phyloP scores from a whole-genome alignment of 2,797 vertebrate species.

The Danio kyathit region DNA sequence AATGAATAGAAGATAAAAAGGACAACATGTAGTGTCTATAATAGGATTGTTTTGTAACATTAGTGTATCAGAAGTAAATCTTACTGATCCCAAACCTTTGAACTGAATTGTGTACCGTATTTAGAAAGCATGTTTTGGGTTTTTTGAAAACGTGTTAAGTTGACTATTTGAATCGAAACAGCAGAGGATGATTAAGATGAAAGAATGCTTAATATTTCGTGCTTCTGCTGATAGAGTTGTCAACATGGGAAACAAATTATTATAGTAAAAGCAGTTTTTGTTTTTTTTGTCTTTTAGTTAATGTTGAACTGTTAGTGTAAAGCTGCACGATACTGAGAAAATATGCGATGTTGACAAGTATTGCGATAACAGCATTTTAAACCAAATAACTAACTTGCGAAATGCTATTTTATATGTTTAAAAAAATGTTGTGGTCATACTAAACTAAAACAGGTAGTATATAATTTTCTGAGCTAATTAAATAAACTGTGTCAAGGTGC shows the following conservation, averaged over 20 bases:
- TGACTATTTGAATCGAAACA: neutral
- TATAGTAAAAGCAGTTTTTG: neutral
- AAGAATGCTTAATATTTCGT: neutral
- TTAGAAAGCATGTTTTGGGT: neutral
- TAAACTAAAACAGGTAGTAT: too few species aligned
- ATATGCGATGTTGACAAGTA: too few species aligned
- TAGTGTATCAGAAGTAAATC: too few species aligned
- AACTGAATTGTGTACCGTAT: neutral
- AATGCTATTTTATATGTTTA: too few species aligned
- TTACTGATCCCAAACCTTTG: neutral
- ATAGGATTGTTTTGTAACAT: neutral
- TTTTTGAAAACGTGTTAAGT: neutral
- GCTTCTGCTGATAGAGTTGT: too few species aligned
- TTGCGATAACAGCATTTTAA: too few species aligned
- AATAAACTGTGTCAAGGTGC: too few species aligned
- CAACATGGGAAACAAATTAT: neutral
- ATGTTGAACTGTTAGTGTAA: too few species aligned
- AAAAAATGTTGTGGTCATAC: too few species aligned
- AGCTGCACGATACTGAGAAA: too few species aligned
- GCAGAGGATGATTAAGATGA: neutral
- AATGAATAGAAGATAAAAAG: neutral
- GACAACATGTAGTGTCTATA: neutral
- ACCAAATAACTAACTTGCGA: too few species aligned
- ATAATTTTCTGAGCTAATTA: too few species aligned
- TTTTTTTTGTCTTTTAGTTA: neutral